phyloP scores from a whole-genome alignment of 2,888 invertebrate species.

The Eilema depressum region DNA sequence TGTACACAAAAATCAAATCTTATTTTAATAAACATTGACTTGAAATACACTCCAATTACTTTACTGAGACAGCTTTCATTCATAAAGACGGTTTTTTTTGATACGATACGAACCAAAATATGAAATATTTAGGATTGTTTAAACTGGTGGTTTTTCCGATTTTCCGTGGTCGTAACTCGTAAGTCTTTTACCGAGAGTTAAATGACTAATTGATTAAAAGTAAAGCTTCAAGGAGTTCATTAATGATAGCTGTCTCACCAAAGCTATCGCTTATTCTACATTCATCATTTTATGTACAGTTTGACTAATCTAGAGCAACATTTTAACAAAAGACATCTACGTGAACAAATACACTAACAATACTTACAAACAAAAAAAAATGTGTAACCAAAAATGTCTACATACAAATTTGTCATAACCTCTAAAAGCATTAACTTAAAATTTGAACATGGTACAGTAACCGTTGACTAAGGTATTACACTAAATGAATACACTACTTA shows the following conservation, averaged over 20 bases:
- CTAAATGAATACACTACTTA: conserved; percentile 55
- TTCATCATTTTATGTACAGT: conserved; percentile 38
- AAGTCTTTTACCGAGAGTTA: no score
- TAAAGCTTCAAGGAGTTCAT: not conserved
- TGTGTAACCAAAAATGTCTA: conserved; percentile 31
- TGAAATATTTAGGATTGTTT: not conserved
- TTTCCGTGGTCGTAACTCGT: no score
- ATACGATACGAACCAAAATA: no score
- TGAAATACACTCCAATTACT: conserved; percentile 35
- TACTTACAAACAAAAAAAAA: conserved; percentile 23
- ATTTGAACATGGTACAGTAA: conserved; percentile 46
- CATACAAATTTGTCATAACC: conserved; percentile 13
- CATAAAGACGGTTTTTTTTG: not conserved
- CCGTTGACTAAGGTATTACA: conserved; percentile 58
- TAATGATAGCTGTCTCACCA: conserved; percentile 21
- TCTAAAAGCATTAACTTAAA: conserved; percentile 12
- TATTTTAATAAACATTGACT: conserved; percentile 41
- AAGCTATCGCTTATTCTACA: conserved; percentile 29
- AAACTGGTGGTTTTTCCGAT: not conserved
- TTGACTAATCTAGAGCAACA: conserved; percentile 32
- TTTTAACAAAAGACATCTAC: conserved; percentile 38
- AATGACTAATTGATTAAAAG: not conserved
- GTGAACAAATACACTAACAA: conserved; percentile 20
- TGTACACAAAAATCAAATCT: conserved; percentile 29
- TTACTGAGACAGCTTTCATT: conserved; percentile 24